phyloP scores from a whole-genome alignment of 1,140 invertebrate species.

The Bradysia coprophila region DNA sequence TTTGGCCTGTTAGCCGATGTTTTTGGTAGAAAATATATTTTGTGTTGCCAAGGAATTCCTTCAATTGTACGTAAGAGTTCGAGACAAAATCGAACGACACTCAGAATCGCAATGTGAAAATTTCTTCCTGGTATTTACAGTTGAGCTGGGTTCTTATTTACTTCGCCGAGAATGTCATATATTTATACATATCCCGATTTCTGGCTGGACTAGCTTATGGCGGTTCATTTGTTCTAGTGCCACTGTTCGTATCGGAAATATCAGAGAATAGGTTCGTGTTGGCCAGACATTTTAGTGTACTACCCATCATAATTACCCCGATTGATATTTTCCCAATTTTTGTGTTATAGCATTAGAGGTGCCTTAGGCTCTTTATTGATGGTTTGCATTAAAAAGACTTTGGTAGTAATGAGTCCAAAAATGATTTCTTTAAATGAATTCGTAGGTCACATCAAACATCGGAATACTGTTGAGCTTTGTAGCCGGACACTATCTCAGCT shows the following conservation, averaged over 20 bases:
- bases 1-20: conserved; percentile 33
- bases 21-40: conserved; percentile 29
- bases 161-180: conserved; percentile 9
- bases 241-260: conserved; percentile 25
- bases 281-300: no score
- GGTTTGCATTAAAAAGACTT: no score
- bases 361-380: no score
- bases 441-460: conserved; percentile 13
- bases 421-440: no score
- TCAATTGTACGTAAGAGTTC: conserved; percentile 13
- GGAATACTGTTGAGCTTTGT: conserved; percentile 15
- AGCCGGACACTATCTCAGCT: conserved; percentile 13
- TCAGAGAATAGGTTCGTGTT: conserved; percentile 12
- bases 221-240: conserved; percentile 20
- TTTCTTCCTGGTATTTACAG: not conserved
- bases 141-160: not conserved
- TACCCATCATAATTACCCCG: no score
- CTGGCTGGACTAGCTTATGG: conserved; percentile 23
- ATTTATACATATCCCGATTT: conserved; percentile 24
- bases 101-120: not conserved
- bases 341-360: no score
- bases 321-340: no score
- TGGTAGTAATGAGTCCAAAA: no score
- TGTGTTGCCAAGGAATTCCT: conserved; percentile 21
- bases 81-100: not conserved